Evolutionary conservation across 2,797 vertebrate species (phyloP).

Genomic region (Sebastes cheni): DNA sequence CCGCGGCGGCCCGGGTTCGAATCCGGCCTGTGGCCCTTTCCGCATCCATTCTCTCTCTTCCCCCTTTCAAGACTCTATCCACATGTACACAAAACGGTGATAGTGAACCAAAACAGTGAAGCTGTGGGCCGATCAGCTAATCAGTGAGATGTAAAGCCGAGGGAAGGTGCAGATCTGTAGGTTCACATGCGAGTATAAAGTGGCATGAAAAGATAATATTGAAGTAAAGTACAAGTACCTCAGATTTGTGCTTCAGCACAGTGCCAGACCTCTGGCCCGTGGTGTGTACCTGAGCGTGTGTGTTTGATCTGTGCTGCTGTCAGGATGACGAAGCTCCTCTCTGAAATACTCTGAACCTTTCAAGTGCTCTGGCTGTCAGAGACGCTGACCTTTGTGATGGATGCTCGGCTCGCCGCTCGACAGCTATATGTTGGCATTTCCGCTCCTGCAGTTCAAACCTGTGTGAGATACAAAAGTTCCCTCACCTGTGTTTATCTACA

Average conservation of each 20-base stretch:
- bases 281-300: not conserved
- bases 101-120: not conserved
- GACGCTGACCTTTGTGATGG: conserved; percentile 60
- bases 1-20: too few relatives aligned
- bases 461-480: not conserved
- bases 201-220: not conserved
- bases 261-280: not conserved
- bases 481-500: not conserved
- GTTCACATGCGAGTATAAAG: not conserved
- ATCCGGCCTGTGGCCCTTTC: too few relatives aligned
- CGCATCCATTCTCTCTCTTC: too few relatives aligned
- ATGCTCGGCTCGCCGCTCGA: conserved; percentile 26
- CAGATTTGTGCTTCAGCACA: not conserved
- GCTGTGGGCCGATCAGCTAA: not conserved
- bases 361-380: conserved; percentile 25
- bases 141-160: not conserved
- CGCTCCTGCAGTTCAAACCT: conserved; percentile 7
- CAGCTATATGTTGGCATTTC: conserved; percentile 46
- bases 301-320: not conserved
- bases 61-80: too few relatives aligned
- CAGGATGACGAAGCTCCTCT: conserved; percentile 11
- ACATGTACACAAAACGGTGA: not conserved
- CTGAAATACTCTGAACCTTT: conserved; percentile 46
- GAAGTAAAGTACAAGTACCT: not conserved
- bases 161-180: not conserved